These are phyloP conservation scores for Apodemia hepburni DNA, from an alignment of 2,888 invertebrate species.

Conservation along the genomic window DNA sequence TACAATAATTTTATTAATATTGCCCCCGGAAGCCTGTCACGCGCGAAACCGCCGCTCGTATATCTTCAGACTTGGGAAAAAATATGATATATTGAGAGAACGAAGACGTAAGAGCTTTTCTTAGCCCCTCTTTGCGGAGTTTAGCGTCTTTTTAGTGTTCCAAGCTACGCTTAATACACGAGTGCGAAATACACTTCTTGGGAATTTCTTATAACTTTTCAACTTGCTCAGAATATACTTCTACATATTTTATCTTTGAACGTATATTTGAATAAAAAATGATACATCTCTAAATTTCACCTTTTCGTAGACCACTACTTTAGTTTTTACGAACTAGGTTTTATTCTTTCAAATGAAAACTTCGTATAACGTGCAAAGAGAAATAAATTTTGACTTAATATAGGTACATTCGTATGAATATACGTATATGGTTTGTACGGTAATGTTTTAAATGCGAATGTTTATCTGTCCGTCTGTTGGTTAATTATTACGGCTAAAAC, in stretches of 20 bases:
- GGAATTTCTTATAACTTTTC: slow-evolving; percentile 18
- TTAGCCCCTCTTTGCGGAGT: slow-evolving; percentile 56
- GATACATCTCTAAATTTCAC: not conserved
- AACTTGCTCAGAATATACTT: slow-evolving; percentile 6
- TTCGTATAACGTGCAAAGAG: too few species aligned
- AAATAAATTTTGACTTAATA: too few species aligned
- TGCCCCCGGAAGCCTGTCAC: slow-evolving; percentile 74
- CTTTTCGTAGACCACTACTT: not conserved
- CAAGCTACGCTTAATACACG: slow-evolving; percentile 19
- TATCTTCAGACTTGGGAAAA: slow-evolving; percentile 68
- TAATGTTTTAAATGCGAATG: too few species aligned
- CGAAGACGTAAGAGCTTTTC: slow-evolving; percentile 68
- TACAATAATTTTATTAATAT: slow-evolving; percentile 80
- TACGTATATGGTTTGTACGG: too few species aligned
- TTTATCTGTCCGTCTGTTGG: too few species aligned
- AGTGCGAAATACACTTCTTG: slow-evolving; percentile 21
- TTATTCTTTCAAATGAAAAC: too few species aligned
- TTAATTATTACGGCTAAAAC: too few species aligned
- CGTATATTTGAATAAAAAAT: slow-evolving; percentile 3
- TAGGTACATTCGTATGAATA: too few species aligned
- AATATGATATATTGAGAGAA: slow-evolving; percentile 77
- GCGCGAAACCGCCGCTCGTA: slow-evolving; percentile 70
- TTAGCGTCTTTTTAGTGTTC: slow-evolving; percentile 65
- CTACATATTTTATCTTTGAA: not conserved
- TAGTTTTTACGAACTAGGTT: not conserved